phyloP scores from a whole-genome alignment of 2,113 vertebrate genomes.

The Trichechus manatus region DNA sequence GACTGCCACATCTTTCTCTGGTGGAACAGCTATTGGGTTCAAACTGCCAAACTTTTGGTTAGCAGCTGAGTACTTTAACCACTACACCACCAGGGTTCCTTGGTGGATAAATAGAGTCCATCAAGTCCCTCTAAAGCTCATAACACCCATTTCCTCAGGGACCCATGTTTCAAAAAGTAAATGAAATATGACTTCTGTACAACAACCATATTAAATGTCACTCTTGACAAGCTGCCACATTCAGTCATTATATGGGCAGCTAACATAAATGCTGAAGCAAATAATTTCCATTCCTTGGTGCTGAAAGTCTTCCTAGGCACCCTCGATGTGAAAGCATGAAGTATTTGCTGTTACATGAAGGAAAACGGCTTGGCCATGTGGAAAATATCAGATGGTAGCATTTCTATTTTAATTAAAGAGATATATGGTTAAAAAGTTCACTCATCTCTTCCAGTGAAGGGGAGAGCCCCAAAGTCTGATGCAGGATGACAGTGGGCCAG shows the following conservation, averaged over 20 bases:
- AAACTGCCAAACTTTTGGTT: no score
- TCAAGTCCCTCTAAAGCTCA: neutral
- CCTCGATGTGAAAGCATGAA: neutral
- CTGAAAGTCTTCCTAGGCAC: neutral
- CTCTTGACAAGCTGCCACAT: slow-evolving; percentile 50
- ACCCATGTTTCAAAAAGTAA: slow-evolving; percentile 35
- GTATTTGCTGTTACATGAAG: neutral
- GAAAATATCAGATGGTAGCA: neutral
- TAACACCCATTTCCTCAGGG: slow-evolving; percentile 7
- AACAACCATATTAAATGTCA: slow-evolving; percentile 52
- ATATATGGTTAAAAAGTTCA: neutral
- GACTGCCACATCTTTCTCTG: no score
- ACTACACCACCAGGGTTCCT: no score
- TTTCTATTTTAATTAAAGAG: slow-evolving; percentile 51
- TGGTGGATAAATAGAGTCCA: neutral
- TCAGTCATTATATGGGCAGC: slow-evolving; percentile 25
- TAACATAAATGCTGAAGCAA: neutral
- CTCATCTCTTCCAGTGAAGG: neutral
- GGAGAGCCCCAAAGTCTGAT: neutral
- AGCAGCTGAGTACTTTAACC: no score
- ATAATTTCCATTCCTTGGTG: neutral
- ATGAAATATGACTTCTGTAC: slow-evolving; percentile 61
- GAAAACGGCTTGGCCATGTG: neutral
- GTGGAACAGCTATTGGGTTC: no score
- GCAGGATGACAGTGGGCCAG: neutral